Conservation (phyloP, 2,888 invertebrate species). For the Sialis lutaria region DNA sequence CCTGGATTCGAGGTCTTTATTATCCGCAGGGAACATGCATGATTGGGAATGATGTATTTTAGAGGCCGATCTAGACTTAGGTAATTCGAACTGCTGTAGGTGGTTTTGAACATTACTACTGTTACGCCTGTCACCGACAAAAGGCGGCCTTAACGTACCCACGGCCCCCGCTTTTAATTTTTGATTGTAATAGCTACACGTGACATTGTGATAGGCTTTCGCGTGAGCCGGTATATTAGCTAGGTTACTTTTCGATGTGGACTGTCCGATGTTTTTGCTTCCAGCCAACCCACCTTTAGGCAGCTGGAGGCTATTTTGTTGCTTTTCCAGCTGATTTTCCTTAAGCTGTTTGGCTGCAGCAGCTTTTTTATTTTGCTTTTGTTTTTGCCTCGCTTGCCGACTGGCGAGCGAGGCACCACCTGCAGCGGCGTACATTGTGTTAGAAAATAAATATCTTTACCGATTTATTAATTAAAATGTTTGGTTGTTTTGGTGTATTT, state of each 20-base stretch:
- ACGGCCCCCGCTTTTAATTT: conserved; percentile 28
- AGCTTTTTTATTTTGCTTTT: conserved; percentile 33
- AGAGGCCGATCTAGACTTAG: conserved; percentile 1
- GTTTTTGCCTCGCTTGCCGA: conserved; percentile 50
- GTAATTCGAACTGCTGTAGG: conserved; percentile 1
- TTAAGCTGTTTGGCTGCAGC: conserved; percentile 25
- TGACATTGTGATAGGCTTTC: conserved; percentile 37
- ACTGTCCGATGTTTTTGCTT: background rate
- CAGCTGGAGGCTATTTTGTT: background rate
- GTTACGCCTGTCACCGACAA: conserved; percentile 15
- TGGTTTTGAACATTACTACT: conserved; percentile 4
- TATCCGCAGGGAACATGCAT: conserved; percentile 3
- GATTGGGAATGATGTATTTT: conserved; percentile 6
- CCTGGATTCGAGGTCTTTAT: background rate
- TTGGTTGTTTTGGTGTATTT: background rate
- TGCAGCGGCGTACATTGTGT: conserved; percentile 70
- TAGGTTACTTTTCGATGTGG: conserved; percentile 10
- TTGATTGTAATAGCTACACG: conserved; percentile 27
- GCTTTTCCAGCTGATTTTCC: conserved; percentile 8
- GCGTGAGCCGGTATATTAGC: conserved; percentile 20
- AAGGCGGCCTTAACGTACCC: conserved; percentile 33
- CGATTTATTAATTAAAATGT: background rate
- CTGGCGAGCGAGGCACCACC: conserved; percentile 76
- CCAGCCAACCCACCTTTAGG: background rate
- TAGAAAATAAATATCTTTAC: background rate